phyloP scores from a whole-genome alignment of 1,140 invertebrate species.

The Papilio glaucus region DNA sequence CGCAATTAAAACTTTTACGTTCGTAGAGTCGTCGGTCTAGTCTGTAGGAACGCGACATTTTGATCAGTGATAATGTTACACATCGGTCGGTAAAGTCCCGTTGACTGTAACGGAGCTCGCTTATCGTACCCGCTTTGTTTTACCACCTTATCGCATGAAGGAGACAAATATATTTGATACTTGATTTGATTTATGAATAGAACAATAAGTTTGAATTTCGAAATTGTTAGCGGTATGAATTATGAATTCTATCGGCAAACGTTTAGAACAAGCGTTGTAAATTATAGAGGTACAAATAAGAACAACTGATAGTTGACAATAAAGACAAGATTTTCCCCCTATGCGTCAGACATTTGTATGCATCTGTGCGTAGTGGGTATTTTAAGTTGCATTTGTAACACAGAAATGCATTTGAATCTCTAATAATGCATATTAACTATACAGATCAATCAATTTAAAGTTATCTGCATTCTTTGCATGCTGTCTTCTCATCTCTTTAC shows the following conservation, averaged over 20 bases:
- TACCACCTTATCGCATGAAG: conserved; percentile 19
- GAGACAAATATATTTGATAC: conserved; percentile 36
- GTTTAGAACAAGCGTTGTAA: conserved; percentile 23
- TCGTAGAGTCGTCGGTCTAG: conserved; percentile 20
- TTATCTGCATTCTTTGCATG: not conserved
- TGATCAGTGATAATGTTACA: conserved; percentile 38
- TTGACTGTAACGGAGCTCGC: conserved; percentile 9
- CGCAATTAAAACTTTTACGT: conserved; percentile 47
- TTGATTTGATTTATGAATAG: conserved; percentile 34
- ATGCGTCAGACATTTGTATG: conserved; percentile 28
- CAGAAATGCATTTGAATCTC: not conserved
- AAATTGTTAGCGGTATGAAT: conserved; percentile 28
- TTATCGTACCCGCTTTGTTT: conserved; percentile 24
- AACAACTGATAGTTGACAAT: not conserved
- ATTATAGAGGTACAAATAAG: conserved; percentile 24
- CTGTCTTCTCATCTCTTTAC: not conserved
- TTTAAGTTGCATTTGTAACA: no score
- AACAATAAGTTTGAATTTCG: conserved; percentile 27
- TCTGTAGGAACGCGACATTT: conserved; percentile 1
- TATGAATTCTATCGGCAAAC: conserved; percentile 24
- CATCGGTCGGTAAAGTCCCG: conserved; percentile 22
- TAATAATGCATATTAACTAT: not conserved
- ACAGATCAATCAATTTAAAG: conserved; percentile 6
- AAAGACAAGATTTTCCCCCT: conserved; percentile 19
- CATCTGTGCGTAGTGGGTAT: not conserved